Percentiles rank a stretch among this genome's conserved stretches.
phyloP scores from a whole-genome alignment of 2,888 invertebrate genomes.

The Helleia helle region DNA sequence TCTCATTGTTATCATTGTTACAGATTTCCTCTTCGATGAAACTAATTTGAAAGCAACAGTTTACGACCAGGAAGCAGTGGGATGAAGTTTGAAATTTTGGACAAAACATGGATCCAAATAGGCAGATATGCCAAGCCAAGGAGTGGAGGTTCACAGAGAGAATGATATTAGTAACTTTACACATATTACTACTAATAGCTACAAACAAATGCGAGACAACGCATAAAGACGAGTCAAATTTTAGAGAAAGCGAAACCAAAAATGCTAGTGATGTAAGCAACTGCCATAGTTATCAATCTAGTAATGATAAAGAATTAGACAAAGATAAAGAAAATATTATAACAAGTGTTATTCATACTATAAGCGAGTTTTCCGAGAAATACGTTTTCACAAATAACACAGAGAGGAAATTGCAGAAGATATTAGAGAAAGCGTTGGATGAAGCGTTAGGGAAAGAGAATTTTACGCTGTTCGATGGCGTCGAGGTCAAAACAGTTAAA shows the following conservation, averaged over 20 bases:
- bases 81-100: conserved; percentile 45
- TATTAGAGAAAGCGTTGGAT: conserved; percentile 74
- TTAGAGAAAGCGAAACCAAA: conserved; percentile 46
- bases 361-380: conserved; percentile 41
- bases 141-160: conserved; percentile 42
- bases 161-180: conserved; percentile 37
- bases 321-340: conserved; percentile 30
- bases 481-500: conserved; percentile 56
- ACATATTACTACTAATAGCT: conserved; percentile 38
- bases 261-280: conserved; percentile 49
- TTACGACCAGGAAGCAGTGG: conserved; percentile 29
- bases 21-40: conserved; percentile 40
- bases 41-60: conserved; percentile 17
- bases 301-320: too few relatives aligned
- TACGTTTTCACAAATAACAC: conserved; percentile 49
- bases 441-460: conserved; percentile 67
- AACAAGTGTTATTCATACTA: conserved; percentile 39
- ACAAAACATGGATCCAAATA: conserved; percentile 44
- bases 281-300: conserved; percentile 66
- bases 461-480: conserved; percentile 73
- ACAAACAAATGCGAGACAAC: conserved; percentile 40
- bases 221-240: conserved; percentile 36
- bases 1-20: conserved; percentile 47
- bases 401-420: conserved; percentile 51
- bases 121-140: conserved; percentile 33